These are phyloP conservation scores for Shinisaurus crocodilurus DNA, from an alignment of 2,113 vertebrate species.

Conservation along the genomic window DNA sequence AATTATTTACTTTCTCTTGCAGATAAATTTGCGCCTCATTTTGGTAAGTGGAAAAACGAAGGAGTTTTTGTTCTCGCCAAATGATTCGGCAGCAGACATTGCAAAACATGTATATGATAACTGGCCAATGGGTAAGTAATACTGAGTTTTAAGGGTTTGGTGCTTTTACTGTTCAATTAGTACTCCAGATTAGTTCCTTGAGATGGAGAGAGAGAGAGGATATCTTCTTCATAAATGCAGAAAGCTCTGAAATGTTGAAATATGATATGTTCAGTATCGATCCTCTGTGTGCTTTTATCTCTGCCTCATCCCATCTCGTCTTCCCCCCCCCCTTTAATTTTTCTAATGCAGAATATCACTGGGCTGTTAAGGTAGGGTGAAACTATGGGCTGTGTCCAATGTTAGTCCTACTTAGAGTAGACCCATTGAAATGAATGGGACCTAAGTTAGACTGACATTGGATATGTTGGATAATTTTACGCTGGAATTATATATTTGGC, in stretches of 20 bases:
- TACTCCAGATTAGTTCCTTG: not conserved
- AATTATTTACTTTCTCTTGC: conserved; percentile 55
- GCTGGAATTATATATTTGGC: not conserved
- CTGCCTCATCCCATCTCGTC: not conserved
- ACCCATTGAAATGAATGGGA: not conserved
- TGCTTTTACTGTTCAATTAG: not conserved
- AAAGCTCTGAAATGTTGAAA: not conserved
- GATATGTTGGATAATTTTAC: not conserved
- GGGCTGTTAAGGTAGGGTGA: not conserved
- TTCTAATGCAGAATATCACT: not conserved
- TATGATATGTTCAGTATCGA: not conserved
- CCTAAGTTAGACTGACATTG: not conserved
- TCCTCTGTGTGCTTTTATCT: not conserved
- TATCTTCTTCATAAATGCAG: not conserved
- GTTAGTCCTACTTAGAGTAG: too few species aligned
- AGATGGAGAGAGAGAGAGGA: too few species aligned
- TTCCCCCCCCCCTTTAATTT: not conserved
- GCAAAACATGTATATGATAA: conserved; percentile 98
- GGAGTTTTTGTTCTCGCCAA: conserved; percentile 97
- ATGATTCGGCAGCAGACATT: conserved; percentile 96
- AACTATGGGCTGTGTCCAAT: too few species aligned
- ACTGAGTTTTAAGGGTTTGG: not conserved
- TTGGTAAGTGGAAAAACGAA: conserved; percentile 98
- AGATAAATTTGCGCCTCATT: conserved; percentile 98
- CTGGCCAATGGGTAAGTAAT: conserved; percentile 96